Conservation (phyloP, 2,888 invertebrate species). For the Ochropacha duplaris region DNA sequence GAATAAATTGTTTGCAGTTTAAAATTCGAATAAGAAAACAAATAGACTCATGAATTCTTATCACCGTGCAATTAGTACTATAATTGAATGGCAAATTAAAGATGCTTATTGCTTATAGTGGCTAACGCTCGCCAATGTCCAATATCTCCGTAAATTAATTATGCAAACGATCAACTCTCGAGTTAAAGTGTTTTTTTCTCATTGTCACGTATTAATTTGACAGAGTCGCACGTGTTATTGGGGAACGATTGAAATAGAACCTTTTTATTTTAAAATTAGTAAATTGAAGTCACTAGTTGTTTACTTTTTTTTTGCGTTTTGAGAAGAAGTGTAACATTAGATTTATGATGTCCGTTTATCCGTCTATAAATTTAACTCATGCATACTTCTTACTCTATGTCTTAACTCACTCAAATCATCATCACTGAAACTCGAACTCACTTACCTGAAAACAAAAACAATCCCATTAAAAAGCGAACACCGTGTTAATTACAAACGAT, state of each 20-base stretch:
- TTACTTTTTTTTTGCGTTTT: background rate
- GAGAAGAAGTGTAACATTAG: background rate
- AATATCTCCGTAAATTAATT: slow-evolving; percentile 62
- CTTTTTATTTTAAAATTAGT: background rate
- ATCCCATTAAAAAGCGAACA: slow-evolving; percentile 38
- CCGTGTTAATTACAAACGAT: slow-evolving; percentile 53
- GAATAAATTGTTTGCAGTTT: background rate
- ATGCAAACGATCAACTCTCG: slow-evolving; percentile 59
- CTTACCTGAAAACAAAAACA: slow-evolving; percentile 68
- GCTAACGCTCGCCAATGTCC: slow-evolving; percentile 40
- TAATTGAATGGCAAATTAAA: slow-evolving; percentile 8
- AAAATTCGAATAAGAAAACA: background rate
- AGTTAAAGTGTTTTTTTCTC: slow-evolving; percentile 45
- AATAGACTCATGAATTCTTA: background rate
- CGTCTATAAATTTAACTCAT: no score
- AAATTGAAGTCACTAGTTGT: background rate
- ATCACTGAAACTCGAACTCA: slow-evolving; percentile 8
- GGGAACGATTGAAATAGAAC: slow-evolving; percentile 22
- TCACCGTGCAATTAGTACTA: background rate
- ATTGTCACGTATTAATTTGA: slow-evolving; percentile 50
- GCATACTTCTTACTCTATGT: no score
- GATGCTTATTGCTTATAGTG: slow-evolving; percentile 10
- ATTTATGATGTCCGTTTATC: background rate
- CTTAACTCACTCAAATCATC: background rate
- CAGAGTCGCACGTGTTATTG: slow-evolving; percentile 53